These are phyloP conservation scores for Callipepla californica DNA, from an alignment of 2,113 vertebrate species.

Conservation along the genomic window DNA sequence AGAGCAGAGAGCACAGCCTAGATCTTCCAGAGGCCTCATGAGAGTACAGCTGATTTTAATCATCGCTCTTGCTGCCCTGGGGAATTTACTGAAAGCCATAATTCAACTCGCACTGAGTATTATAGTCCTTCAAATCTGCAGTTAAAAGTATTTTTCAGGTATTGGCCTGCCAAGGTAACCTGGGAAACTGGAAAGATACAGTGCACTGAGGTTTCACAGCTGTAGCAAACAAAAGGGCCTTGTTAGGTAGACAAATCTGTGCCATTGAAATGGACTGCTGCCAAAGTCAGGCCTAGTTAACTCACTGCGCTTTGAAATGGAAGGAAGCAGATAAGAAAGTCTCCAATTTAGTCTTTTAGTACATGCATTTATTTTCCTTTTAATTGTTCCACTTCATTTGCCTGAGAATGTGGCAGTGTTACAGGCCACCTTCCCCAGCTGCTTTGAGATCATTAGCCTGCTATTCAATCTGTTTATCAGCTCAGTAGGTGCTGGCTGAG, in stretches of 20 bases:
- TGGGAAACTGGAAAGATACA: constrained; percentile 36
- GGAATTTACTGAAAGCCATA: background rate
- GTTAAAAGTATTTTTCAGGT: constrained; percentile 24
- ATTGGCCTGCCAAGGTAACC: constrained; percentile 59
- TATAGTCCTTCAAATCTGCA: background rate
- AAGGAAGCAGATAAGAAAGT: background rate
- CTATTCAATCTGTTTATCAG: background rate
- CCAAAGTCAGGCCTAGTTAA: constrained; percentile 4
- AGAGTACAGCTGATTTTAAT: background rate
- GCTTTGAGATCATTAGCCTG: background rate
- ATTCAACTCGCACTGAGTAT: background rate
- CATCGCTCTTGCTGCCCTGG: background rate
- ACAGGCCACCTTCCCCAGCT: background rate
- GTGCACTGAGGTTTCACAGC: background rate
- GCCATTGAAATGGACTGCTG: background rate
- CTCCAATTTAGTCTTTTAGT: background rate
- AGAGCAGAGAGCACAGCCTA: background rate
- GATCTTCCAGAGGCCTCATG: background rate
- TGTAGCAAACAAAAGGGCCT: constrained; percentile 52
- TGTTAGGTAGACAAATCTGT: constrained; percentile 36
- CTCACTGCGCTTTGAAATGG: background rate
- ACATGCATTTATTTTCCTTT: background rate
- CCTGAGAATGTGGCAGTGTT: background rate
- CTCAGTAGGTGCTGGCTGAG: background rate
- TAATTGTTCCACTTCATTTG: background rate